Percentiles rank a stretch among this genome's conserved stretches.
Evolutionary conservation across 2,113 vertebrate genomes (phyloP).

Genomic region (Sphyrna mokarran): DNA sequence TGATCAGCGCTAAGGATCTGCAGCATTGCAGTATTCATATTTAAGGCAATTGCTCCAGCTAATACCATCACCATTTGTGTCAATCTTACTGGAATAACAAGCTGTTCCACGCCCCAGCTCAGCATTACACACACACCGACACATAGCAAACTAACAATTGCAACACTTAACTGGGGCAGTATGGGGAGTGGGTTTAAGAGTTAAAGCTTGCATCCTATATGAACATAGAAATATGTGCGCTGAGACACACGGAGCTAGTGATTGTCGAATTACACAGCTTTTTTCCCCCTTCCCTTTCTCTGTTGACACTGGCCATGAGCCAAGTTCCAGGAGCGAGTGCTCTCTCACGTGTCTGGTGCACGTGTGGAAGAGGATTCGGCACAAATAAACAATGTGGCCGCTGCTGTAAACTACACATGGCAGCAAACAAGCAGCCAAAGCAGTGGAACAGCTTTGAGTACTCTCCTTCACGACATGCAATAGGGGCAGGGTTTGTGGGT

Average conservation of each 20-base stretch:
- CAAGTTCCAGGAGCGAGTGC: not conserved
- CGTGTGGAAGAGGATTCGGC: not conserved
- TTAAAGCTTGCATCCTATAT: not conserved
- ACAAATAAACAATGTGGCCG: not conserved
- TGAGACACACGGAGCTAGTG: not conserved
- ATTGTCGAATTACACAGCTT: not conserved
- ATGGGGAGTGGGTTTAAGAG: not conserved
- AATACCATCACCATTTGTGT: not conserved
- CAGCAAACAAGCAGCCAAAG: not conserved
- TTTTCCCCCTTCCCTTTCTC: not conserved
- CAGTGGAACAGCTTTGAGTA: not conserved
- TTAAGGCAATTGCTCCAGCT: not conserved
- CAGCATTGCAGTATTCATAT: not conserved
- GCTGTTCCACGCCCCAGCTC: not conserved
- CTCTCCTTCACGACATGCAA: not conserved
- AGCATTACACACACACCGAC: not conserved
- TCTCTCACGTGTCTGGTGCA: not conserved
- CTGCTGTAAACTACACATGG: not conserved
- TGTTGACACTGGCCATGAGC: not conserved
- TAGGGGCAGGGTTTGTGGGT: not conserved
- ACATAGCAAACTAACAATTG: not conserved
- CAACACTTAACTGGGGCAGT: not conserved
- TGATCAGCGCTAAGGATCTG: not conserved
- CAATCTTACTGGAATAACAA: not conserved
- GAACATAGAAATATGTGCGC: not conserved